phyloP scores from a whole-genome alignment of 2,888 invertebrate species.

The Tenodera sinensis region DNA sequence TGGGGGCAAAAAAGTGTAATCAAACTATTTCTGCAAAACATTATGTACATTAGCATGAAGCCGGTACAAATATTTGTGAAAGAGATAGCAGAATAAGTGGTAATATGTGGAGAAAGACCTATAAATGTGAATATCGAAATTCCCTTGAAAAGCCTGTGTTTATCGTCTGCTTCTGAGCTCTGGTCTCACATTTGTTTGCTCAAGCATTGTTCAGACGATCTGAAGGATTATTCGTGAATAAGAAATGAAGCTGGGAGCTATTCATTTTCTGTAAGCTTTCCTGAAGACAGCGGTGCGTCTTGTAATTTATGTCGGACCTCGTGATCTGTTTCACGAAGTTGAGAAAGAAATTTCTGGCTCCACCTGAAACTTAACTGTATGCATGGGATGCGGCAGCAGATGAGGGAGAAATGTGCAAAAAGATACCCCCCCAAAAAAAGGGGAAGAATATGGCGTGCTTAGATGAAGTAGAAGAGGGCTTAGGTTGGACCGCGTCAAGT shows the following conservation, averaged over 20 bases:
- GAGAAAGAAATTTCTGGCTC: neutral
- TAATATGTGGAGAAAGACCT: too few species aligned
- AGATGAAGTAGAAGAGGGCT: neutral
- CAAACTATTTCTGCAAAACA: too few species aligned
- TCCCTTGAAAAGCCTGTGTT: too few species aligned
- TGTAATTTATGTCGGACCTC: neutral
- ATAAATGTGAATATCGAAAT: too few species aligned
- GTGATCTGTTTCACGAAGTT: neutral
- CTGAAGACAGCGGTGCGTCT: neutral
- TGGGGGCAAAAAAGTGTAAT: too few species aligned
- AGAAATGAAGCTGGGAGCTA: neutral
- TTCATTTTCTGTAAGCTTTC: neutral
- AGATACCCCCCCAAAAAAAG: neutral
- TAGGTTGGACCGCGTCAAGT: neutral
- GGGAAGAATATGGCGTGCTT: neutral
- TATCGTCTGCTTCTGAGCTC: too few species aligned
- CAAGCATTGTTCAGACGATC: neutral
- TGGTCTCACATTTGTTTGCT: neutral
- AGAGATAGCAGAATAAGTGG: too few species aligned
- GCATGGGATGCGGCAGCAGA: neutral
- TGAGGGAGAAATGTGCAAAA: neutral
- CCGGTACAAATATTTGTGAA: too few species aligned
- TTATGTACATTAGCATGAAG: too few species aligned
- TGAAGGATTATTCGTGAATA: neutral
- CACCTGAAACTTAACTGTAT: neutral